Evolutionary conservation across 2,888 invertebrate species (phyloP).

Genomic region (Lochmaea capreae): DNA sequence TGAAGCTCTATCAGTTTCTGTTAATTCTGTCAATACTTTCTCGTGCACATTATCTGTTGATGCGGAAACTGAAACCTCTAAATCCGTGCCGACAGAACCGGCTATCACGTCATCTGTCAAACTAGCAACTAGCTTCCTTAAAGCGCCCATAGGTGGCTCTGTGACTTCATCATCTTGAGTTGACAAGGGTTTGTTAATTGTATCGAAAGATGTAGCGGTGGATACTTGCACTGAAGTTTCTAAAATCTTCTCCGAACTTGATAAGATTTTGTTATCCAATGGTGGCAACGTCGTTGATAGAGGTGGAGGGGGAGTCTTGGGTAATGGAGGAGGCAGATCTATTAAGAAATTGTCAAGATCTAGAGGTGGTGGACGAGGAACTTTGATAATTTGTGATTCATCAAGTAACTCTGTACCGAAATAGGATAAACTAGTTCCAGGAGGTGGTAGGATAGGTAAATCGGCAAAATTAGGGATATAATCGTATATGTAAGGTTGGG

Average conservation of each 20-base stretch:
- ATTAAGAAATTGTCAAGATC: constrained; percentile 37
- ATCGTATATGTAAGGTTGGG: constrained; percentile 32
- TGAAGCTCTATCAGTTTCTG: constrained; percentile 14
- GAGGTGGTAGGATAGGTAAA: constrained; percentile 22
- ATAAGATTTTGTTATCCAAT: constrained; percentile 33
- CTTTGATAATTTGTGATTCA: constrained; percentile 48
- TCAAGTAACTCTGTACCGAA: constrained; percentile 40
- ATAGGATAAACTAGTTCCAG: constrained; percentile 41
- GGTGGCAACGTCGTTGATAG: constrained; percentile 49
- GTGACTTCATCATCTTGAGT: neutral
- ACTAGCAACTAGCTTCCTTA: constrained; percentile 24
- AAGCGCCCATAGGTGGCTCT: constrained; percentile 23
- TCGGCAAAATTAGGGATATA: constrained; percentile 19
- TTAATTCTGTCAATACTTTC: neutral
- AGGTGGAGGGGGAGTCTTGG: constrained; percentile 44
- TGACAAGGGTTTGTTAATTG: neutral
- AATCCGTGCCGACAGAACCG: constrained; percentile 1
- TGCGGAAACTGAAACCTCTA: constrained; percentile 27
- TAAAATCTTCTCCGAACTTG: constrained; percentile 17
- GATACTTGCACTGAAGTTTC: constrained; percentile 27
- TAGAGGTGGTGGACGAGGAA: constrained; percentile 51
- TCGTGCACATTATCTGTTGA: constrained; percentile 12
- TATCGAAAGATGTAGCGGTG: constrained; percentile 19
- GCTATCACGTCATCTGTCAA: constrained; percentile 24
- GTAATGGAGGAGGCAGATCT: constrained; percentile 33